Evolutionary conservation across 2,113 vertebrate genomes (phyloP).

Genomic region (Antennarius striatus): DNA sequence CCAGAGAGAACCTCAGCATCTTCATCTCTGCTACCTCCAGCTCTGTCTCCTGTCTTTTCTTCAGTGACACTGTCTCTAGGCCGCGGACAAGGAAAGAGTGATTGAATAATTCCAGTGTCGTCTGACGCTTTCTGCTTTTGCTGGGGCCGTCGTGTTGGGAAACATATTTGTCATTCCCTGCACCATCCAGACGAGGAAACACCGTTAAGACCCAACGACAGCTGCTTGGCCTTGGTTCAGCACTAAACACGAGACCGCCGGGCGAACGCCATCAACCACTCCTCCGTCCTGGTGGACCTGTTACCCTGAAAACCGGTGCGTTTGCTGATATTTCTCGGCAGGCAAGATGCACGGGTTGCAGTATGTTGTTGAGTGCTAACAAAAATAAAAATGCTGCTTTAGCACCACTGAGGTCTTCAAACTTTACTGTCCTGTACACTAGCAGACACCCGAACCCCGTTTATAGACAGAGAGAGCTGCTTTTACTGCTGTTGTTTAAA

Average conservation of each 20-base stretch:
- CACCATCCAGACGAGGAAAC: too few relatives aligned
- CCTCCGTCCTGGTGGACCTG: slow-evolving; percentile 3
- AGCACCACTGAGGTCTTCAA: background rate
- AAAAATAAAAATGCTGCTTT: background rate
- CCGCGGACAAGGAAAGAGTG: too few relatives aligned
- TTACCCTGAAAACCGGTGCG: background rate
- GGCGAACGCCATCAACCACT: background rate
- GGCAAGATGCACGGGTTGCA: background rate
- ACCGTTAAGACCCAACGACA: slow-evolving; percentile 1
- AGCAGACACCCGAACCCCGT: background rate
- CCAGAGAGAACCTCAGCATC: too few relatives aligned
- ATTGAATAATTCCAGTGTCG: too few relatives aligned
- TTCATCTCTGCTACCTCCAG: too few relatives aligned
- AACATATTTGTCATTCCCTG: too few relatives aligned
- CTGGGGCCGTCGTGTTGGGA: too few relatives aligned
- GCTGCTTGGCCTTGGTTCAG: slow-evolving; percentile 8
- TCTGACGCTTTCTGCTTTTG: too few relatives aligned
- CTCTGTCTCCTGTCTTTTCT: too few relatives aligned
- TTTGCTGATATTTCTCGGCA: background rate
- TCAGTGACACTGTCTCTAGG: too few relatives aligned
- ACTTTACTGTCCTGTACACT: background rate
- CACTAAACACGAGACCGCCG: background rate
- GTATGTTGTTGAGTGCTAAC: slow-evolving; percentile 4
- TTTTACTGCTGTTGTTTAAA: background rate
- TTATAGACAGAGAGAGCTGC: background rate